Base-by-base conservation (phyloP, 2,888 invertebrate genomes). In the Polydesmus complanatus region DNA sequence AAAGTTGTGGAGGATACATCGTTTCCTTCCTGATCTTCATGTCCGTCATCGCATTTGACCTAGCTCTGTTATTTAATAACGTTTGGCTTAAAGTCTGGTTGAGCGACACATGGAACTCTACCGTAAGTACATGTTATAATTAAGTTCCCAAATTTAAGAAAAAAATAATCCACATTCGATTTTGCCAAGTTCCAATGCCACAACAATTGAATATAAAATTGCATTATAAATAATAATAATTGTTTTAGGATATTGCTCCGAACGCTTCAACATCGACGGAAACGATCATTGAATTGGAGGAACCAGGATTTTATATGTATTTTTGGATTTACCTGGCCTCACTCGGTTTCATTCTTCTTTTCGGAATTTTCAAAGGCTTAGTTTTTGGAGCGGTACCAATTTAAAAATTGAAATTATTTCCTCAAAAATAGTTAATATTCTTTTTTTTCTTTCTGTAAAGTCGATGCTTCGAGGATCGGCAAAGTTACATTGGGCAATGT, bases 71-170 rank as follows among this genome's bases (percentile, higher is more conserved):
- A 21, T 70, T 69, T 58, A 67, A 68, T 48, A 64, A 64, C 26
- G 59, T 70, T 11, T 71, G 70, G 69, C 65, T 70, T 1, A 68
- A 69, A 58, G 18, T 59, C 5, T 71, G 71, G 70, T 62, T 71
- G 2, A 70, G 70, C 66, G 63, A 66, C 14, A 5, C 5, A 37
- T 14, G 5, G 5, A 37, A 37, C 37, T 37, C 37, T 8, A 37
- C 5, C 14, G 37, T 37, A 37, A 37, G 37, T 37, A 37, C 8
- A 8, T 37, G 5, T 37, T 37, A 8, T 37, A 37, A 14, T 8
- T 14, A 14, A 8, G 5, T 37, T 37, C 37, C 37, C 14, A 14
- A n/a, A n/a, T n/a, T n/a, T n/a, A n/a, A n/a, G n/a, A n/a, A n/a
- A n/a, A n/a, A n/a, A n/a, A n/a, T n/a, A n/a, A n/a, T n/a, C n/a